A percentile compares a stretch with the other conserved stretches of the same genome.
These are phyloP conservation scores for Thereva unica DNA, from an alignment of 2,888 invertebrate genomes.

Conservation along the genomic window DNA sequence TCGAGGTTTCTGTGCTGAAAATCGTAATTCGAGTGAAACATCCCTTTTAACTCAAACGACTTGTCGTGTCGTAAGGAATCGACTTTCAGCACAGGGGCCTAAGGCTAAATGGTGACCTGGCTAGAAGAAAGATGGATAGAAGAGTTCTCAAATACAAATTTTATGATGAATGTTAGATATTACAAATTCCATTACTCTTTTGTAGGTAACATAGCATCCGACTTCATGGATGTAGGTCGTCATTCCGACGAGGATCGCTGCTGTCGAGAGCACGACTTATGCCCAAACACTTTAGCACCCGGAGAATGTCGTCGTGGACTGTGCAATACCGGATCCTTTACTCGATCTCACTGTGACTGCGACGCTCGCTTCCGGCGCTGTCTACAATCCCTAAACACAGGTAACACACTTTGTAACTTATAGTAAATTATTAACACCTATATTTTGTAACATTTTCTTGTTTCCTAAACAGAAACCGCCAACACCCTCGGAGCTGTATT, in stretches of 20 bases:
- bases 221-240: conserved; percentile 54
- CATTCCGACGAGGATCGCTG: conserved; percentile 28
- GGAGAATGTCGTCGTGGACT: conserved; percentile 67
- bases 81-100: too few species aligned
- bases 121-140: too few species aligned
- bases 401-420: conserved; percentile 42
- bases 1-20: too few species aligned
- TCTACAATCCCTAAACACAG: conserved; percentile 66
- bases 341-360: conserved; percentile 75
- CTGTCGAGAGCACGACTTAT: conserved; percentile 75
- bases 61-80: too few species aligned
- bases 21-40: too few species aligned
- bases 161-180: too few species aligned
- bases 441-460: neutral
- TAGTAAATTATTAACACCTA: neutral
- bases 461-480: conserved; percentile 62
- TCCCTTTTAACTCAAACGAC: too few species aligned
- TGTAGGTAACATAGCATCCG: conserved; percentile 63
- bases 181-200: neutral
- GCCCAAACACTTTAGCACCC: conserved; percentile 64
- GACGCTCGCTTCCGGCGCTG: conserved; percentile 73
- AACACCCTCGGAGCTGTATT: conserved; percentile 73
- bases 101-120: too few species aligned
- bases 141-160: neutral
- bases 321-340: conserved; percentile 71